A percentile compares a stretch with the other conserved stretches of the same genome.
Conservation (phyloP, 2,113 vertebrate genomes). For the Myotis brandtii region DNA sequence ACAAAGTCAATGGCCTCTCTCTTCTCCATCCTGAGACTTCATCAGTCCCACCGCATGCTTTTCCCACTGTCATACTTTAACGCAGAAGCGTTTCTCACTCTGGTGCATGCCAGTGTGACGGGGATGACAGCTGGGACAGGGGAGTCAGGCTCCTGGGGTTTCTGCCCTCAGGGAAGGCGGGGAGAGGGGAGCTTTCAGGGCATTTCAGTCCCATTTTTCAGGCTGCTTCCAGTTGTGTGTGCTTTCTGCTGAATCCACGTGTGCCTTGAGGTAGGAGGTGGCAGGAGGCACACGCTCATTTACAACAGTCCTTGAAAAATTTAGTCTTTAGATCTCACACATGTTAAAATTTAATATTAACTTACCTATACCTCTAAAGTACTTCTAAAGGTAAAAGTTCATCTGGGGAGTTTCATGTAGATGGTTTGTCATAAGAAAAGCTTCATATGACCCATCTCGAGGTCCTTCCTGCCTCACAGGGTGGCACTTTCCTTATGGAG, state of each 20-base stretch:
- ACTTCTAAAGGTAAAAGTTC: neutral
- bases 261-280: neutral
- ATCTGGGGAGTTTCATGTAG: neutral
- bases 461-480: neutral
- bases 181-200: neutral
- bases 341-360: neutral
- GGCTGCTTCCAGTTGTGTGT: fast-evolving
- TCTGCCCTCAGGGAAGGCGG: neutral
- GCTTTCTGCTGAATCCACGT: neutral
- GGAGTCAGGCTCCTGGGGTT: neutral
- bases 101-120: neutral
- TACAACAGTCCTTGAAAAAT: neutral
- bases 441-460: neutral
- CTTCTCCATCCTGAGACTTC: neutral
- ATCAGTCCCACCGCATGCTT: neutral
- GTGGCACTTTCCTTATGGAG: neutral
- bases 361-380: neutral
- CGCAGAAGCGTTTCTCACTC: neutral
- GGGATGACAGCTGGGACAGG: no score
- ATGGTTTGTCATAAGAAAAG: neutral
- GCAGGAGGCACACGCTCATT: neutral
- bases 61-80: neutral
- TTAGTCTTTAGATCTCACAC: neutral
- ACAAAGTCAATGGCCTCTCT: neutral
- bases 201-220: neutral